phyloP scores from a whole-genome alignment of 2,888 invertebrate genomes.

The Cybosia mesomella region DNA sequence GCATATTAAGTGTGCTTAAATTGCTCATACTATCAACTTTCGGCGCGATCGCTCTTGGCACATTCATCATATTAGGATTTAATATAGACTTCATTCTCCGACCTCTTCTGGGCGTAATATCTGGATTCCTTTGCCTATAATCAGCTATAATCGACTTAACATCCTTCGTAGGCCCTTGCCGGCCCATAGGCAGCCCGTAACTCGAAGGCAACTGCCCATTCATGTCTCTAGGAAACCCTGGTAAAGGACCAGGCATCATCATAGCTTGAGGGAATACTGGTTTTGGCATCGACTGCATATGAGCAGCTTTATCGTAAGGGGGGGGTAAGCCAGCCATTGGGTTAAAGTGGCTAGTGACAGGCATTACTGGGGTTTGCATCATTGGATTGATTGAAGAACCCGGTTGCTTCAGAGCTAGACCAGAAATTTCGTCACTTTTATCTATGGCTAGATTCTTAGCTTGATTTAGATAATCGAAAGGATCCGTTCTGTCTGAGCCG shows the following conservation, averaged over 20 bases:
- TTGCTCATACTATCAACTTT: slow-evolving; percentile 72
- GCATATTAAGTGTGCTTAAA: slow-evolving; percentile 74
- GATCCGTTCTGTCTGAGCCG: slow-evolving; percentile 73
- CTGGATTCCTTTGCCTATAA: slow-evolving; percentile 92
- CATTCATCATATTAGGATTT: slow-evolving; percentile 80
- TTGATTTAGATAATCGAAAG: slow-evolving; percentile 79
- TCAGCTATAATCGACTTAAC: slow-evolving; percentile 94
- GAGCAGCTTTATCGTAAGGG: slow-evolving; percentile 80
- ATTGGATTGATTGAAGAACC: slow-evolving; percentile 69
- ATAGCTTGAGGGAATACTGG: slow-evolving; percentile 78
- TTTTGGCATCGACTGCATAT: slow-evolving; percentile 78
- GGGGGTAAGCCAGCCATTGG: slow-evolving; percentile 79
- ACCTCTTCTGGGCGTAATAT: slow-evolving; percentile 90
- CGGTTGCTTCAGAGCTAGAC: slow-evolving; percentile 76
- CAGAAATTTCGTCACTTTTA: slow-evolving; percentile 83
- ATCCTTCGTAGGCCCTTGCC: slow-evolving; percentile 93
- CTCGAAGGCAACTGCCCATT: slow-evolving; percentile 87
- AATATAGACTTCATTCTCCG: slow-evolving; percentile 87
- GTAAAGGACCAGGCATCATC: slow-evolving; percentile 77
- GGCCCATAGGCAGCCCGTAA: slow-evolving; percentile 85
- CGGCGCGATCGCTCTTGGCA: slow-evolving; percentile 78
- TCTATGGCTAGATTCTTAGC: slow-evolving; percentile 80
- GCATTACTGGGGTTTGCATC: slow-evolving; percentile 74
- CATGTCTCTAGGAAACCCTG: slow-evolving; percentile 79
- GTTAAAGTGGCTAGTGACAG: slow-evolving; percentile 75